A percentile compares a stretch with the other conserved stretches of the same genome.
These are phyloP conservation scores for Neomicropteryx cornuta DNA, from an alignment of 1,140 invertebrate genomes.

Conservation along the genomic window DNA sequence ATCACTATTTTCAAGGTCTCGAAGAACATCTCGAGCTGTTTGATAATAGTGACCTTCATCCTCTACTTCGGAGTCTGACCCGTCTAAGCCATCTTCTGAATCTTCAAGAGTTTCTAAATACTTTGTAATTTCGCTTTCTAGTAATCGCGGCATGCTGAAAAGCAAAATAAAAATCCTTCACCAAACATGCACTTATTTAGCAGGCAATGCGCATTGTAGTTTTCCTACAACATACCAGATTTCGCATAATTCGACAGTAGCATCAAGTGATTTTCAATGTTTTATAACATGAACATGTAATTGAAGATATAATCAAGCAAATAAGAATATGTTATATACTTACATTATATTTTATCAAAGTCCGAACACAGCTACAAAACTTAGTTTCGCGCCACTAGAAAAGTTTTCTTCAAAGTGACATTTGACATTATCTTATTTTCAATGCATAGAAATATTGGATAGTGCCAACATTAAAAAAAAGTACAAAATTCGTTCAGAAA, in stretches of 20 bases:
- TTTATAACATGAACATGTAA: conserved; percentile 5
- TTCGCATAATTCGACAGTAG: conserved; percentile 5
- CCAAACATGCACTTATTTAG: conserved; percentile 11
- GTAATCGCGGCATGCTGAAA: conserved; percentile 20
- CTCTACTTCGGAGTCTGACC: conserved; percentile 18
- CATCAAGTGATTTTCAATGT: conserved; percentile 5
- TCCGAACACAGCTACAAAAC: conserved; percentile 22
- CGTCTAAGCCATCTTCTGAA: conserved; percentile 19
- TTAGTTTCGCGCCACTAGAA: conserved; percentile 23
- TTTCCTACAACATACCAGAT: conserved; percentile 5
- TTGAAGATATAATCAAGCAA: conserved; percentile 5
- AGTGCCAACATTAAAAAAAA: conserved; percentile 21
- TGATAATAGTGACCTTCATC: conserved; percentile 18
- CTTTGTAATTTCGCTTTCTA: conserved; percentile 21
- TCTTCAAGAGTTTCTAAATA: conserved; percentile 20
- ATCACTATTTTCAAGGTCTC: not conserved
- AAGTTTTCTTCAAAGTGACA: conserved; percentile 22
- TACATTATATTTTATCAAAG: conserved; percentile 22
- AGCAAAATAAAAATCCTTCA: conserved; percentile 18
- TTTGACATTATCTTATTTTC: conserved; percentile 20
- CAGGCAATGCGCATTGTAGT: conserved; percentile 5
- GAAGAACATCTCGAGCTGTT: conserved; percentile 4
- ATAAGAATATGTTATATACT: conserved; percentile 5
- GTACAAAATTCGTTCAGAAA: conserved; percentile 5
- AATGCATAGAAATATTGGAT: conserved; percentile 22